Base-by-base conservation (phyloP, 2,888 invertebrate species). In the Craniophora ligustri region DNA sequence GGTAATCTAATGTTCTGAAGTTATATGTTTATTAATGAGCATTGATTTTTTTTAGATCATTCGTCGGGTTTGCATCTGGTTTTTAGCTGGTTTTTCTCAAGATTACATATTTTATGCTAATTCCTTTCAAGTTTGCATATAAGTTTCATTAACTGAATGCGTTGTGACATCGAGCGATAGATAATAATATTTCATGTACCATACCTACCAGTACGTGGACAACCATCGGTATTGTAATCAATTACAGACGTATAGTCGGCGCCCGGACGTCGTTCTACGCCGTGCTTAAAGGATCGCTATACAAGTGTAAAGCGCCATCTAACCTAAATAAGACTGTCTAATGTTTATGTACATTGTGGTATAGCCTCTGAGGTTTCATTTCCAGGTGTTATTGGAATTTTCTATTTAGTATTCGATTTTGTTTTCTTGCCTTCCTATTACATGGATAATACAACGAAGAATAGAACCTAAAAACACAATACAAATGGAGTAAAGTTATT, bases 1-100 rank as follows among this genome's bases (percentile, higher is more conserved):
- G 7, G 11, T 31, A 42, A 42, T 46, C 16, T 15, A 41, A 34
- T 50, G 39, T 42, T 45, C 15, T 36, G 5, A 31, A 28, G n/a
- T 16, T 50, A 38, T 16, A 38, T 16, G 14, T 45, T 16, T 18
- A 1, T 36, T 11, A 34, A 47, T 16, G 13, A 7, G 2, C 11
- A 6, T 38, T 26, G 8, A 5, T 23, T 2, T 19, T 35, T 34
- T 35, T 50, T 3, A 5, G n/a, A n/a, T n/a, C n/a, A n/a, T n/a
- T n/a, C n/a, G n/a, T n/a, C n/a, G n/a, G n/a, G n/a, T n/a, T n/a
- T n/a, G n/a, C 21, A 30, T 39, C 32, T 8, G 16, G 36, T 39
- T 34, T 5, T 30, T 16, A 31, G 11, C 19, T 26, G 7, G 19
- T 16, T 16, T 40, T 14, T 13, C 5, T n/a, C 16, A 14, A 3